Evolutionary conservation across 2,113 vertebrate species (phyloP).

Genomic region (Polypterus bichir): DNA sequence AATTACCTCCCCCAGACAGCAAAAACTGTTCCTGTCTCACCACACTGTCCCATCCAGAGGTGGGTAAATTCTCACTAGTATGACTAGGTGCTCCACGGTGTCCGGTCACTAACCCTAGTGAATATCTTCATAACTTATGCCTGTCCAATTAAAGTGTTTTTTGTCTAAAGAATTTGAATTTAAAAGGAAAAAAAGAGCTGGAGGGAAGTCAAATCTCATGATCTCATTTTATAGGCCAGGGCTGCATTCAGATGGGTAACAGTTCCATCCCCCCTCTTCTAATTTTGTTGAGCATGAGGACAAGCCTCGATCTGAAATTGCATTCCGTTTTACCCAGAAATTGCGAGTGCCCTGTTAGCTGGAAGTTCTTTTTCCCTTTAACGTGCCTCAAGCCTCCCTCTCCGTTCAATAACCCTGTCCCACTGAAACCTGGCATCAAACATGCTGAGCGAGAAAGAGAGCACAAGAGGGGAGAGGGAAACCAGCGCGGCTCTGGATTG

Average conservation of each 20-base stretch:
- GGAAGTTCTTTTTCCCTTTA: conserved; percentile 15
- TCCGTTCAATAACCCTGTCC: conserved; percentile 37
- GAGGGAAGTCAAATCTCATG: neutral
- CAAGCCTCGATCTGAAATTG: neutral
- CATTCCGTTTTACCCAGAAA: neutral
- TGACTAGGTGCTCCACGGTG: no score
- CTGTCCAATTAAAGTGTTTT: no score
- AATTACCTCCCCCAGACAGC: no score
- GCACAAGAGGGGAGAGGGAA: conserved; percentile 21
- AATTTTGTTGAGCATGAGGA: neutral
- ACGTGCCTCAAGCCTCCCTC: conserved; percentile 32
- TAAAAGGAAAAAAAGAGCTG: neutral
- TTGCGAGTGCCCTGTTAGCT: conserved; percentile 8
- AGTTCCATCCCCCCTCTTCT: neutral
- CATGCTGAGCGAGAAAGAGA: conserved; percentile 28
- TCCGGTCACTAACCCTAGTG: no score
- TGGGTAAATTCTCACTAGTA: no score
- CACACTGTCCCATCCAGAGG: no score
- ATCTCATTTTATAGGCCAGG: neutral
- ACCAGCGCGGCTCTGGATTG: conserved; percentile 28
- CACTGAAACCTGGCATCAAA: conserved; percentile 55
- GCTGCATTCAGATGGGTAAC: neutral
- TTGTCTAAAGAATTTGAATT: no score
- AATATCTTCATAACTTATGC: no score
- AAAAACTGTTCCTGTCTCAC: no score